Conservation (phyloP, 2,888 invertebrate genomes). For the Meliscaeva auricollis region DNA sequence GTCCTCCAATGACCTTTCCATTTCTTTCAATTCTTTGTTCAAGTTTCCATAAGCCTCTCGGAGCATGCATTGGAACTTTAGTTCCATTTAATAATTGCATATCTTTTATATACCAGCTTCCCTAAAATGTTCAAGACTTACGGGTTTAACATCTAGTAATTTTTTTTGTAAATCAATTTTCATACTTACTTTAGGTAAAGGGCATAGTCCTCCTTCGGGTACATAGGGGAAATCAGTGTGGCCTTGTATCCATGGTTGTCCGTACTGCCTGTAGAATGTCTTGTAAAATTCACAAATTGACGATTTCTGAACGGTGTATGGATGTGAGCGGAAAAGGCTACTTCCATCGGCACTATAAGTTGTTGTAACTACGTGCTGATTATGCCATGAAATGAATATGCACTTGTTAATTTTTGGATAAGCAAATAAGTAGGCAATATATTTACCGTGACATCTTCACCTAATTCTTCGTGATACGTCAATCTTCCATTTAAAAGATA, state of each 20-base stretch:
- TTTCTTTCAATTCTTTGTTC: constrained; percentile 6
- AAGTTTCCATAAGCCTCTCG: constrained; percentile 11
- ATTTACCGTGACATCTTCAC: neutral
- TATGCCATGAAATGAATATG: neutral
- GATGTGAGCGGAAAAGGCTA: neutral
- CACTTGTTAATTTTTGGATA: neutral
- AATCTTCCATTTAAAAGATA: neutral
- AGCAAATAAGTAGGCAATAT: neutral
- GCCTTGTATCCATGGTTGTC: constrained; percentile 1
- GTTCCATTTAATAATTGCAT: neutral
- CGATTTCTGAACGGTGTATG: constrained; percentile 15
- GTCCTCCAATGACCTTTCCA: constrained; percentile 3
- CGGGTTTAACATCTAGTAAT: too few species aligned
- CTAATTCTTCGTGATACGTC: constrained; percentile 6
- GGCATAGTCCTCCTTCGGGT: constrained; percentile 2
- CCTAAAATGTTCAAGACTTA: neutral
- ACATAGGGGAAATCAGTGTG: constrained; percentile 12
- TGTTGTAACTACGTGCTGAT: neutral
- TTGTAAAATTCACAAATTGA: constrained; percentile 13
- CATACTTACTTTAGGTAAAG: neutral
- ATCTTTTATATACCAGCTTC: neutral
- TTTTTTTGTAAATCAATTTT: neutral
- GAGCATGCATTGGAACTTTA: neutral
- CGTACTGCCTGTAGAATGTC: constrained; percentile 13
- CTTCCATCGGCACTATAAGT: constrained; percentile 13